phyloP scores from a whole-genome alignment of 1,140 invertebrate genomes.

The Solenopsis fugax region DNA sequence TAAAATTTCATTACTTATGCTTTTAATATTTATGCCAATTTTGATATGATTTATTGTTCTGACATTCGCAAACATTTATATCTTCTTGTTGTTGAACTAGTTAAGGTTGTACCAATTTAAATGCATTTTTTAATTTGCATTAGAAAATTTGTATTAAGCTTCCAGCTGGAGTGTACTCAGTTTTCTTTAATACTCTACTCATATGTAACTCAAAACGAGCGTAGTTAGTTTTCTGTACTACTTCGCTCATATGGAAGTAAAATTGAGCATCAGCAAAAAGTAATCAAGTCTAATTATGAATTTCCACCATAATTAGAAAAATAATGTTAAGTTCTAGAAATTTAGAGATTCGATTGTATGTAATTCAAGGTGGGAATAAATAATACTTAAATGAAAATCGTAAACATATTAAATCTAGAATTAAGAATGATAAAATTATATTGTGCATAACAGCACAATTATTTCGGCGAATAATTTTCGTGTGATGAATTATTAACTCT shows the following conservation, averaged over 20 bases:
- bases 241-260: not conserved
- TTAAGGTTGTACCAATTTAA: not conserved
- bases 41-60: not conserved
- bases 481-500: conserved; percentile 41
- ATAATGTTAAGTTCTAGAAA: not conserved
- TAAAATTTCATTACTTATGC: not conserved
- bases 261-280: not conserved
- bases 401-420: not conserved
- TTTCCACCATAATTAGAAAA: not conserved
- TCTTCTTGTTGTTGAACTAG: conserved; percentile 24
- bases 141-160: not conserved
- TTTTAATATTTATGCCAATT: not conserved
- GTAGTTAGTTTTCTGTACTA: not conserved
- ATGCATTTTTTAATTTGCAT: not conserved
- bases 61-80: not conserved
- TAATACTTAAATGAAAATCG: conserved; percentile 26
- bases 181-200: not conserved
- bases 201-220: not conserved
- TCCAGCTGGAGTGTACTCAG: not conserved
- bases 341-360: not conserved
- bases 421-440: conserved; percentile 1
- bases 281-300: not conserved
- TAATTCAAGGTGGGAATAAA: conserved; percentile 46
- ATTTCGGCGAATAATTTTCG: conserved; percentile 42
- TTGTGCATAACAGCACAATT: too few species aligned